Base-by-base conservation (phyloP, 2,797 vertebrate species). In the Dendrocincla tyrannina region DNA sequence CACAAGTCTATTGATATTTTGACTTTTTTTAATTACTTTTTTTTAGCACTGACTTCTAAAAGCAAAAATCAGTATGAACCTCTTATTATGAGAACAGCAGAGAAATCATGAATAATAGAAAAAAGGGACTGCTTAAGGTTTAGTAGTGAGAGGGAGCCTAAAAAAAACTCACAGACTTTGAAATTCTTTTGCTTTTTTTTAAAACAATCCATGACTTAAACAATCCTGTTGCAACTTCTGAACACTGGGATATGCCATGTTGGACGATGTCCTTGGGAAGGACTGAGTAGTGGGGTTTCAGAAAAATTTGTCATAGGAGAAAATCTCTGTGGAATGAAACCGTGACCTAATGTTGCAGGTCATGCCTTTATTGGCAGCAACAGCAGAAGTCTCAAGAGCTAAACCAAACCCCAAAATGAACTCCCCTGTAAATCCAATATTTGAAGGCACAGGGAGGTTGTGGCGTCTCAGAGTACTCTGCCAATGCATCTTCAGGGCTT, bases 1-100 rank as follows among this genome's bases (percentile, higher is more conserved):
- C 77, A 78, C 69, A 91, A 94, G 39, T 69, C 75, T 92, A 77
- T 69, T 7, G 66, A 74, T 91, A 80, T 88, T 87, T 91, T 73
- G 42, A 59, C 47, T 73, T 49, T 44, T 88, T 30, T 1, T 44
- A 46, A 49, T 67, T 69, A 58, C 69, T 87, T 90, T 85, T 84
- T 41, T 92, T 79, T 76, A 89, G 53, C 35, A 4, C 39, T 68
- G 74, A 23, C 67, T 92, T 88, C 44, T 87, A 75, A 85, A 97
- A 89, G 41, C 33, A 88, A 94, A 73, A 91, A 89, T 9, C 44
- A 64, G 39, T 46, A 81, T 55, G 69, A 93, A 84, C 55, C 35
- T 69, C 66, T 78, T 52, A 35, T 23, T 56, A 79, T 30, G 7
- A 78, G 76, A 89, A 87, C 39, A 79, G 67, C 7, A 1, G 24